Base-by-base conservation (phyloP, 2,888 invertebrate species). In the Alloplasta piceator region DNA sequence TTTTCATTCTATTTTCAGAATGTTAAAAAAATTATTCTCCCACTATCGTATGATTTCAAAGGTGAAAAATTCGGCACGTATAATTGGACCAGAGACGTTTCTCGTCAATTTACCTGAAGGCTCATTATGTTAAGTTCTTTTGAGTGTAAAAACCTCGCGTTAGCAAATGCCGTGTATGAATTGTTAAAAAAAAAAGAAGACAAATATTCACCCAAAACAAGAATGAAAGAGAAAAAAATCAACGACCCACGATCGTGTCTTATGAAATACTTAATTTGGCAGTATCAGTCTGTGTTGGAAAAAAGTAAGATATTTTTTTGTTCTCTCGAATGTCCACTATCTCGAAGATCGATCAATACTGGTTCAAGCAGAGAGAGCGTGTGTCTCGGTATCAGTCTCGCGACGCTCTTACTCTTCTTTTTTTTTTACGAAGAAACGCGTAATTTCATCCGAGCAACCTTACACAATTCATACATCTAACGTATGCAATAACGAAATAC, bases 241-340 rank as follows among this genome's bases (percentile, higher is more conserved):
- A 55, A 60, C 63, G 67, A 60, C 67, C 74, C 58, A 77, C 74
- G 52, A 60, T 74, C 39, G 68, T 78, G 71, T 78, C 74, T 70
- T 78, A 78, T 67, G 48, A 82, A 78, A 75, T 78, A 82, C 68
- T 78, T 63, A 75, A 82, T 82, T 82, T 82, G 81, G 81, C 75
- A 82, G 74, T 82, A 60, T 82, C 78, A 82, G 78, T 82, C 81
- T 82, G 64, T 58, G 77, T 72, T 46, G 60, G 52, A 61, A 74
- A 14, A 67, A 58, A 56, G 64, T 50, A 74, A 56, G 26, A 48
- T 12, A 64, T 6, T 26, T 58, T 60, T 56, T 46, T 60, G 26
- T 60, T 41, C 68, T 66, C n/a, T 43, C 46, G 60, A 60, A 26
- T 52, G 26, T 50, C 39, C 14, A 14, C 52, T 52, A 12, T 52